Evolutionary conservation across 2,888 invertebrate genomes (phyloP), one percentile per base, ranked within the genome.

Genomic region (Ashinkailepas kermadecensis): DNA sequence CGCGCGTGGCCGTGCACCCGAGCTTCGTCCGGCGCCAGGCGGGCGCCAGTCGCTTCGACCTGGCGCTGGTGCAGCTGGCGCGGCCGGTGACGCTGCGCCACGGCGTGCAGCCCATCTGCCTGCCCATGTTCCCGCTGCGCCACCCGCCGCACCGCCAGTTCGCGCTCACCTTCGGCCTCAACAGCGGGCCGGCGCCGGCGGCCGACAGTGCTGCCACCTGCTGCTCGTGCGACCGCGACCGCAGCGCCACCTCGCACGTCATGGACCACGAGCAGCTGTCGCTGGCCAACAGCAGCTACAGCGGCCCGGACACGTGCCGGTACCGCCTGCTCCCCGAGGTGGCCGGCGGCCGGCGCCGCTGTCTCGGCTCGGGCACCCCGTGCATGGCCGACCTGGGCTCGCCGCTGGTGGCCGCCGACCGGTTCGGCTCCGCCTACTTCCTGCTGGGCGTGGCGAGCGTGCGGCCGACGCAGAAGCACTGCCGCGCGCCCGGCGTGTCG

Each of bases 361-460:
- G 65, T 67, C 15, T 67, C 21, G 65, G 65, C 21, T 21, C 65
- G 1, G 65, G 65, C 21, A n/a, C 15, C 10, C 65, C 65, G 10
- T 67, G 65, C 23, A 15, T 67, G n/a, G 65, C 65, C 10, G 65
- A 67, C 18, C 23, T 67, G 65, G 65, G 65, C 65, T 15, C 65
- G n/a, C 65, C 65, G 21, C 23, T 67, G n/a, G 65, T 67, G 65
- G 21, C 65, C n/a, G 65, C 23, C 65, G 65, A 67, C 65, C 65
- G 65, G n/a, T 67, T n/a, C 65, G 65, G 65, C 23, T 21, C n/a
- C 65, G 10, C 65, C 65, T 67, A 21, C 65, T 67, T 15, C 23
- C n/a, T 67, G n/a, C 1, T 21, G 65, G 65, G 65, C 65, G n/a
- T 67, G 65, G 23, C 65, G 21, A n/a, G n/a, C 3, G 1, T 23